A percentile compares a stretch with the other conserved stretches of the same genome.
Conservation (phyloP, 2,113 vertebrate species). For the Eublepharis macularius region DNA sequence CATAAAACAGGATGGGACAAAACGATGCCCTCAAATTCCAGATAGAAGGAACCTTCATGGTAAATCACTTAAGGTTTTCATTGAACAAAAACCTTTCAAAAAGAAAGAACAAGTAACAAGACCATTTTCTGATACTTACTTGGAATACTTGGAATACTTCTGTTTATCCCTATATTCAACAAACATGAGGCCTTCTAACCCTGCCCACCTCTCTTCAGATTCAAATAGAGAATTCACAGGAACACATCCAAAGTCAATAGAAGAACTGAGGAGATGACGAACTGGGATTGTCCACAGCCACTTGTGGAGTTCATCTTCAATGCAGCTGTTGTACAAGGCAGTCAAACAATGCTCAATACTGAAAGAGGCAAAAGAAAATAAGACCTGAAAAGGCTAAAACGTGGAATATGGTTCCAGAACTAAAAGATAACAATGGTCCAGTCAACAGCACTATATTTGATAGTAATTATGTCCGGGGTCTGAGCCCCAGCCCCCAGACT, state of each 20-base stretch:
- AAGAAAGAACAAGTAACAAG: neutral
- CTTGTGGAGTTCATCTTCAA: fast-evolving
- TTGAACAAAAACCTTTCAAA: neutral
- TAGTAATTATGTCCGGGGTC: too few species aligned
- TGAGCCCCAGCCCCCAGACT: too few species aligned
- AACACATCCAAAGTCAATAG: neutral
- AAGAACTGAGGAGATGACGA: slow-evolving; percentile 53
- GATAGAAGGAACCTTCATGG: too few species aligned
- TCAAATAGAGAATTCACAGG: neutral
- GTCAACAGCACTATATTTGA: neutral
- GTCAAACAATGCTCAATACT: slow-evolving; percentile 25
- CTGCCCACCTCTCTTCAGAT: slow-evolving; percentile 74
- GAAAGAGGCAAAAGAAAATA: neutral
- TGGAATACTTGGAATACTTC: neutral
- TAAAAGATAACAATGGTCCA: neutral
- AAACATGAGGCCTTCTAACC: slow-evolving; percentile 71
- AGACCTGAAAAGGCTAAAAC: neutral
- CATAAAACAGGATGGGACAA: too few species aligned
- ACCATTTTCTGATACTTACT: neutral
- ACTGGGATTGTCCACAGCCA: slow-evolving; percentile 73
- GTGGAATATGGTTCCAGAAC: neutral
- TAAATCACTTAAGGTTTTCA: neutral
- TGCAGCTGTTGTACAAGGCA: slow-evolving; percentile 47
- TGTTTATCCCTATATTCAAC: neutral
- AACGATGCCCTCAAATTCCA: too few species aligned